Evolutionary conservation across 2,888 invertebrate genomes (phyloP).

Genomic region (Acanthosoma haemorrhoidale): DNA sequence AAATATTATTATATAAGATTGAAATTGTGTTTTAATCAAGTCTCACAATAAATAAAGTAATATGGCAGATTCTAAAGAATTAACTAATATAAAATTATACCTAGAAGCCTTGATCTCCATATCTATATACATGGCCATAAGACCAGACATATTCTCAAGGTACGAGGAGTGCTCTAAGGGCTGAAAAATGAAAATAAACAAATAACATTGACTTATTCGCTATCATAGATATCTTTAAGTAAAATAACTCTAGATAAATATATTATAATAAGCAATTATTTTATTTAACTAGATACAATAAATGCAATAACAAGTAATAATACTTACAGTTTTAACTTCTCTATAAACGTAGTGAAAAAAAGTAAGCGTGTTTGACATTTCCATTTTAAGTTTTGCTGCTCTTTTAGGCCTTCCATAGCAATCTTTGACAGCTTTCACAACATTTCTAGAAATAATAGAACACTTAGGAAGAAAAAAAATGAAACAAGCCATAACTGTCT

Average conservation of each 20-base stretch:
- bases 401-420: constrained; percentile 46
- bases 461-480: too few relatives aligned
- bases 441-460: constrained; percentile 45
- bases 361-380: constrained; percentile 46
- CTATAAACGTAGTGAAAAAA: constrained; percentile 47
- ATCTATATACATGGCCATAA: constrained; percentile 48
- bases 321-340: constrained; percentile 45
- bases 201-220: not conserved
- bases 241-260: too few relatives aligned
- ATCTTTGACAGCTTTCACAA: constrained; percentile 45
- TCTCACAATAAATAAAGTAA: not conserved
- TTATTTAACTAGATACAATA: not conserved
- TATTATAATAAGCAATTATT: too few relatives aligned
- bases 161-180: constrained; percentile 45
- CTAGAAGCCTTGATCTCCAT: constrained; percentile 47
- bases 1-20: too few relatives aligned
- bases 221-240: too few relatives aligned
- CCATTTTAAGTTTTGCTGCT: constrained; percentile 46
- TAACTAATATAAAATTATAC: constrained; percentile 24
- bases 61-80: not conserved
- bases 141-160: constrained; percentile 47
- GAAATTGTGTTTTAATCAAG: not conserved
- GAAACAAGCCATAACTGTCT: too few relatives aligned
- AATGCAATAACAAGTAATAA: too few relatives aligned
- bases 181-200: constrained; percentile 44